Base-by-base conservation (phyloP, 2,113 vertebrate species). In the Ictidomys tridecemlineatus region DNA sequence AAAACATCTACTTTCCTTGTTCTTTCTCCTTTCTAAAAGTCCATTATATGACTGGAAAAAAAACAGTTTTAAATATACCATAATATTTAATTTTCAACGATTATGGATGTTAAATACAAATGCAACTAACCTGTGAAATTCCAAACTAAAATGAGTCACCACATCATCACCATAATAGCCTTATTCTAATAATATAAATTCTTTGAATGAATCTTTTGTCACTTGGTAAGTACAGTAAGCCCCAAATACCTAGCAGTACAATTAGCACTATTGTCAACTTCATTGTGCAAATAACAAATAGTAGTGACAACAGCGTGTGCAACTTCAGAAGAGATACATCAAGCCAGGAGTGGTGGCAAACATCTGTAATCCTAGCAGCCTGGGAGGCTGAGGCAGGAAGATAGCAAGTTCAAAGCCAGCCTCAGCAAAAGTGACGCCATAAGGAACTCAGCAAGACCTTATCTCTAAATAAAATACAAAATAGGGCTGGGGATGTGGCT, bases 31-130 rank as follows among this genome's bases (percentile, higher is more conserved):
- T 63, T 96, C 72, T 80, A 63, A 95, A 80, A 67, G 32, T 65
- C 67, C 58, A 78, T 69, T 45, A 70, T 14, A 10, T 85, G 67
- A 4, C 32, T 89, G 12, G 85, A 93, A 95, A 39, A 94, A 95
- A 39, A 94, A 51, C 42, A 88, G 37, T 39, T 77, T 89, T 93
- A 96, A 94, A 91, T 79, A 80, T 80, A 42, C 12, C 10, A 51
- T 51, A 11, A 89, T 85, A 74, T 26, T 79, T 94, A 48, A 16
- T 63, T 96, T 84, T 90, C 24, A 90, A 65, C 16, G 37, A 30
- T 2, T 32, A 22, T 86, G 18, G 13, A n/a, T 89, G 0, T 39
- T 63, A 92, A 77, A 89, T 12, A 51, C 30, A 73, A 89, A 86
- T 4, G 45, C 3, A 11, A 79, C n/a, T 48, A 42, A 37, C 28